phyloP scores from a whole-genome alignment of 2,113 vertebrate genomes.

The Thermophis baileyi region DNA sequence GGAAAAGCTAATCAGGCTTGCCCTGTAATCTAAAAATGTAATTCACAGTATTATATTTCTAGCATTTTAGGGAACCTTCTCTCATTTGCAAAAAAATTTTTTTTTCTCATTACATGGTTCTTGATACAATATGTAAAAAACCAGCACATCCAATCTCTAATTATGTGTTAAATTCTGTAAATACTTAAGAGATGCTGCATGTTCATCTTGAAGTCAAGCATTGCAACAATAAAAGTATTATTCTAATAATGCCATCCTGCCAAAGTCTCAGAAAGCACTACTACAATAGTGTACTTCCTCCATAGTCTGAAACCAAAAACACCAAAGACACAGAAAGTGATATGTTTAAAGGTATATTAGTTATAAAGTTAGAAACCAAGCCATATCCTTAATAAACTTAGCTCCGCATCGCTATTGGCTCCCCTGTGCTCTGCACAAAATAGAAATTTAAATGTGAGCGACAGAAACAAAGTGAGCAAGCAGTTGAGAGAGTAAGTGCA shows the following conservation, averaged over 20 bases:
- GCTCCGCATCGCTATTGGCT: not conserved
- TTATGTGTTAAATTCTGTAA: not conserved
- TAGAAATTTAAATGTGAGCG: not conserved
- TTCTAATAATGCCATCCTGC: not conserved
- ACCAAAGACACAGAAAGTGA: not conserved
- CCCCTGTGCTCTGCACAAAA: not conserved
- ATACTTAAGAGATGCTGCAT: not conserved
- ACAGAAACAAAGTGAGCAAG: not conserved
- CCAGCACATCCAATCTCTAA: too few relatives aligned
- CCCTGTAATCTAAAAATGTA: not conserved
- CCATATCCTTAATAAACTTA: not conserved
- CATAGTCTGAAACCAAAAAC: not conserved
- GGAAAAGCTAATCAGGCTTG: not conserved
- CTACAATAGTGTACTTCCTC: not conserved
- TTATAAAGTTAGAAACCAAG: not conserved
- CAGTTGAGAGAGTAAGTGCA: not conserved
- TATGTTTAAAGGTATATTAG: not conserved
- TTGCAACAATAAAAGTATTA: not conserved
- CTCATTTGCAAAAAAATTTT: not conserved
- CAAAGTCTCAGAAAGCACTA: not conserved
- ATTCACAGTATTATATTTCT: not conserved
- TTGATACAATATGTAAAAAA: not conserved
- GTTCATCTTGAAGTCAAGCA: not conserved
- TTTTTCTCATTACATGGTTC: not conserved
- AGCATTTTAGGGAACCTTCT: not conserved